Percentiles rank a stretch among this genome's conserved stretches.
Conservation (phyloP, 2,113 vertebrate genomes). For the Eublepharis macularius region DNA sequence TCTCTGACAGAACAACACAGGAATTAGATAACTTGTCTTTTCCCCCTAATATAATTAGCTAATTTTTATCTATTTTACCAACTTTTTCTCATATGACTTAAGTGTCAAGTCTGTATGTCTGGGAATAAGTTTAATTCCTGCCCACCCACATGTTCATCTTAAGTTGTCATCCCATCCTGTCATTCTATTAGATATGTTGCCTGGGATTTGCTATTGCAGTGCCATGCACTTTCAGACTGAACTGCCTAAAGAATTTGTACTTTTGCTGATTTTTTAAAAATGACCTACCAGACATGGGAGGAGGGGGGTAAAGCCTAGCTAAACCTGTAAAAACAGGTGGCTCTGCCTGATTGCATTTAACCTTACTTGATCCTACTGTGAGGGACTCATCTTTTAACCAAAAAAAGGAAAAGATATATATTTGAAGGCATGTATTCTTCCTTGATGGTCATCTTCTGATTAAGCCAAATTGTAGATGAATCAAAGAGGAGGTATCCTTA, state of each 20-base stretch:
- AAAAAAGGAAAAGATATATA: neutral
- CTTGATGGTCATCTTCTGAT: conserved; percentile 19
- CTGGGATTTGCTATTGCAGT: conserved; percentile 50
- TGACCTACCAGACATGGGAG: conserved; percentile 18
- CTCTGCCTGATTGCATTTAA: conserved; percentile 27
- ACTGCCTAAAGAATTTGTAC: conserved; percentile 39
- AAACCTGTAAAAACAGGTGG: conserved; percentile 15
- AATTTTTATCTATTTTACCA: conserved; percentile 70
- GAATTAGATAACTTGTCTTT: conserved; percentile 66
- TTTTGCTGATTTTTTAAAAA: conserved; percentile 22
- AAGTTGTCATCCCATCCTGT: conserved; percentile 69
- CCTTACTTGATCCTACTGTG: conserved; percentile 29
- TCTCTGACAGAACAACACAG: conserved; percentile 62
- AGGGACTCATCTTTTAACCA: conserved; percentile 36
- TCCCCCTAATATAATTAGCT: conserved; percentile 69
- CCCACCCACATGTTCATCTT: conserved; percentile 67
- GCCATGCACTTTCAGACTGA: conserved; percentile 44
- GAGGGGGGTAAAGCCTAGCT: conserved; percentile 6
- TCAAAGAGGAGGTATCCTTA: conserved; percentile 15
- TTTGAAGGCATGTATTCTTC: conserved; percentile 3
- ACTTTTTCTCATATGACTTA: conserved; percentile 63
- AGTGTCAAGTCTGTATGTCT: conserved; percentile 60
- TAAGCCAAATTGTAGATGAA: conserved; percentile 20
- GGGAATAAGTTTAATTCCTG: conserved; percentile 68
- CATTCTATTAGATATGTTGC: conserved; percentile 64